Evolutionary conservation across 2,888 invertebrate genomes (phyloP), one percentile per base, ranked within the genome.

Genomic region (Carpatolechia fugitivella): DNA sequence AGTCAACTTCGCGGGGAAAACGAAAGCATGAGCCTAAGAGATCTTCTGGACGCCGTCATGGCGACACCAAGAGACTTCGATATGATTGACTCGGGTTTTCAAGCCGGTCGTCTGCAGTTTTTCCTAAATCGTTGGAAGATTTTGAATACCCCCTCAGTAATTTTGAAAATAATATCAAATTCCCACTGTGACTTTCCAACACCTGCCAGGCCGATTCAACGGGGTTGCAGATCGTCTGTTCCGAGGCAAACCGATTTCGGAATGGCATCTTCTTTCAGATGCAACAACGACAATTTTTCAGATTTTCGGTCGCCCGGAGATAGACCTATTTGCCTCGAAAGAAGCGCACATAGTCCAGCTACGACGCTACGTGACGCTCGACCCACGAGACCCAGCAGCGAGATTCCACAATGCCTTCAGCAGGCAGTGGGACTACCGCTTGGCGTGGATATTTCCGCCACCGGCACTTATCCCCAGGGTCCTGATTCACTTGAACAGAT

Each of bases 351-450:
- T 65, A 11, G 63, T 63, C 1, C 38, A 51, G 13, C 56, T n/a
- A n/a, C n/a, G n/a, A n/a, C n/a, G 31, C 1, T 65, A 65, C 56
- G 60, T 56, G 24, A 41, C 61, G 8, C 40, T 55, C 40, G 62
- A 63, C 49, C 55, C 57, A 7, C 36, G 38, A 46, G 65, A 65
- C 59, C 51, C 18, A 50, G 55, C 54, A 49, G 60, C 62, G 18
- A 24, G 14, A 54, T 61, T 54, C 60, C 60, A 58, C 59, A 59
- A 62, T 52, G 60, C 61, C 1, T 63, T 63, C 60, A 61, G 59
- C 58, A 56, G 36, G 48, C 35, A 4, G 11, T 60, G 61, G 61
- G 7, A 41, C 4, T 60, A 55, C 56, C 40, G 31, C 1, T 56
- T 62, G 10, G 61, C 56, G 0, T 61, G 64, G 59, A 24, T 59